phyloP scores from a whole-genome alignment of 2,113 vertebrate genomes.

The Rhinoptilus africanus region DNA sequence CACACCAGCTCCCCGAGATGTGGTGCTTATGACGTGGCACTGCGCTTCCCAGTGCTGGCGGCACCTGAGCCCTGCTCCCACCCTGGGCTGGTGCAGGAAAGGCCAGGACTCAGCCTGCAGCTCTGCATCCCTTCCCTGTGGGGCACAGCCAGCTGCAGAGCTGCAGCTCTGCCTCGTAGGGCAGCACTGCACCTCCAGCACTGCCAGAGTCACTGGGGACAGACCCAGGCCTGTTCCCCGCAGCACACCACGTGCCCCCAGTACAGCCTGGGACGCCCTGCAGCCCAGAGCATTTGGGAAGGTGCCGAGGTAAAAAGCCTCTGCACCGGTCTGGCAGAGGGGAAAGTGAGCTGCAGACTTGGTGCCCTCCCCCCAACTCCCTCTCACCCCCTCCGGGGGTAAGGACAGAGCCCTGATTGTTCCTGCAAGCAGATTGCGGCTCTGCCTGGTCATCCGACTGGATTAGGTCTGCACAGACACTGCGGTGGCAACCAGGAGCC shows the following conservation, averaged over 20 bases:
- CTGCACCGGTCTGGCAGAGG: background rate
- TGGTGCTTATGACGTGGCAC: rapidly evolving
- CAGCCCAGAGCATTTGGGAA: background rate
- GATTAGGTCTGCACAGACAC: background rate
- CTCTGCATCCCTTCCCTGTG: background rate
- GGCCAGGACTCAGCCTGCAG: background rate
- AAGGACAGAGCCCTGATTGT: background rate
- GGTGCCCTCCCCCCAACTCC: background rate
- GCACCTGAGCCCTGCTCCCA: background rate
- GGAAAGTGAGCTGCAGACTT: background rate
- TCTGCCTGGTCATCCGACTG: background rate
- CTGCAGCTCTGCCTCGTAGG: background rate
- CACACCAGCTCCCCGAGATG: rapidly evolving
- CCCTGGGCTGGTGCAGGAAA: background rate
- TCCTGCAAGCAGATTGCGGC: rapidly evolving
- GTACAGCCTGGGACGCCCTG: background rate
- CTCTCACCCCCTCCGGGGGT: rapidly evolving
- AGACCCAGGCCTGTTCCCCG: rapidly evolving
- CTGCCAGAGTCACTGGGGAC: background rate
- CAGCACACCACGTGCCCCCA: rapidly evolving
- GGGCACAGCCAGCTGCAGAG: background rate
- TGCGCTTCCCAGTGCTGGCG: rapidly evolving
- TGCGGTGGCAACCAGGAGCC: background rate
- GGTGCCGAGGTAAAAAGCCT: background rate
- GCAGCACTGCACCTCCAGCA: background rate